Conservation (phyloP, 1,140 invertebrate species). For the Bombus sibiricus region DNA sequence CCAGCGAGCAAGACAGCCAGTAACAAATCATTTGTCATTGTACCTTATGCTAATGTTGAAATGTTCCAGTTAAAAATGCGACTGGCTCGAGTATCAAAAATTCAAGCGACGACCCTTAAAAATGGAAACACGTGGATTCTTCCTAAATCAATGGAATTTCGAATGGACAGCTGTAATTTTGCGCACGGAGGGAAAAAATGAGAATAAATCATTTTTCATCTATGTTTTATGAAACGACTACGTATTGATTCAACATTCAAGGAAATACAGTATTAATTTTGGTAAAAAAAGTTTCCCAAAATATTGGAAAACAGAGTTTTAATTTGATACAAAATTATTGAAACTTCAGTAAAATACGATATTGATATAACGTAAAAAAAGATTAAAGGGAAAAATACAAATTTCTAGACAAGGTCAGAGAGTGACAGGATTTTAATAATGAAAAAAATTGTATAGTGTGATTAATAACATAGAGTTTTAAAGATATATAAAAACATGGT, state of each 20-base stretch:
- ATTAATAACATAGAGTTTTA: background rate
- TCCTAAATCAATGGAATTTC: background rate
- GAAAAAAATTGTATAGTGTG: background rate
- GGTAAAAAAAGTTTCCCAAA: background rate
- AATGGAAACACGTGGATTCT: background rate
- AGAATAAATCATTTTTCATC: too few species aligned
- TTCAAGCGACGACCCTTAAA: background rate
- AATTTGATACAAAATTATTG: background rate
- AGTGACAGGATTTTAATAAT: background rate
- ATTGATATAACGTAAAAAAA: background rate
- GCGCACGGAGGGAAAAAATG: too few species aligned
- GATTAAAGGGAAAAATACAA: too few species aligned
- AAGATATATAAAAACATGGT: too few species aligned
- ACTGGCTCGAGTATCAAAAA: background rate
- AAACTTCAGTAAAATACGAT: background rate
- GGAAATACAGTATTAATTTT: background rate
- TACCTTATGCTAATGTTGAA: background rate
- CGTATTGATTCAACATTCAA: background rate
- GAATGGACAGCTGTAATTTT: too few species aligned
- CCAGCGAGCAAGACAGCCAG: background rate
- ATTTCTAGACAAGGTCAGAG: too few species aligned
- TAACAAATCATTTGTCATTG: slow-evolving; percentile 4
- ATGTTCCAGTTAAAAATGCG: background rate
- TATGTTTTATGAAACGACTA: too few species aligned
- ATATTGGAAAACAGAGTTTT: background rate